Evolutionary conservation across 2,113 vertebrate genomes (phyloP).

Genomic region (Nettapus auritus): DNA sequence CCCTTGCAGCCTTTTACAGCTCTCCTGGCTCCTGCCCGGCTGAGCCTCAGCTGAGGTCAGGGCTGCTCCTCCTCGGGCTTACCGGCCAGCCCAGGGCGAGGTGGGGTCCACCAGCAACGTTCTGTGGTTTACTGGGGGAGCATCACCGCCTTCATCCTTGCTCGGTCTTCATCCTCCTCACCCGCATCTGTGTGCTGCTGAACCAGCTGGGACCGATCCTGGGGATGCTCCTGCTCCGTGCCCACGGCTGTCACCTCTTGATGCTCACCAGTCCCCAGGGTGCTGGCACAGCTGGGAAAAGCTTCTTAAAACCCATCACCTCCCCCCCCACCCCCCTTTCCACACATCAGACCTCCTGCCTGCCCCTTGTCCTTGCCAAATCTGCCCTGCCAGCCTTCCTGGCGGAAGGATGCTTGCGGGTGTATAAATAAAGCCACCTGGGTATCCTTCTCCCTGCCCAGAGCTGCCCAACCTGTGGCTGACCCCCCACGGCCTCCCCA

Average conservation of each 20-base stretch:
- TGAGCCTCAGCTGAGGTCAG: not conserved
- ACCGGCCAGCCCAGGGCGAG: not conserved
- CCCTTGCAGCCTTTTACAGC: not conserved
- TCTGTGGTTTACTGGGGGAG: not conserved
- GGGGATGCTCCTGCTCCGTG: not conserved
- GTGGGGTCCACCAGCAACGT: not conserved
- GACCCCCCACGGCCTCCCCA: conserved; percentile 34
- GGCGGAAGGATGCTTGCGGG: not conserved
- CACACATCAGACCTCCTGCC: not conserved
- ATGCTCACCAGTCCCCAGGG: not conserved
- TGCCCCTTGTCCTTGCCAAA: not conserved
- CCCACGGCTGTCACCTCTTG: not conserved
- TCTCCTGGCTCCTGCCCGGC: not conserved
- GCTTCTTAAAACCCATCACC: not conserved
- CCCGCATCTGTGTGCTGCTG: not conserved
- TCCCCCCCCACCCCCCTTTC: not conserved
- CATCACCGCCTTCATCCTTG: not conserved
- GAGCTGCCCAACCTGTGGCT: conserved; percentile 8
- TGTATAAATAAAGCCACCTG: conserved; percentile 32
- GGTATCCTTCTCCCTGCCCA: not conserved
- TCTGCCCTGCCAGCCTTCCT: not conserved
- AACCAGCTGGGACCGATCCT: not conserved
- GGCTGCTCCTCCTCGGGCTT: not conserved
- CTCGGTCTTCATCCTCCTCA: not conserved
- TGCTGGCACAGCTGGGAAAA: not conserved